phyloP scores from a whole-genome alignment of 2,797 vertebrate genomes.

The Vultur gryphus region DNA sequence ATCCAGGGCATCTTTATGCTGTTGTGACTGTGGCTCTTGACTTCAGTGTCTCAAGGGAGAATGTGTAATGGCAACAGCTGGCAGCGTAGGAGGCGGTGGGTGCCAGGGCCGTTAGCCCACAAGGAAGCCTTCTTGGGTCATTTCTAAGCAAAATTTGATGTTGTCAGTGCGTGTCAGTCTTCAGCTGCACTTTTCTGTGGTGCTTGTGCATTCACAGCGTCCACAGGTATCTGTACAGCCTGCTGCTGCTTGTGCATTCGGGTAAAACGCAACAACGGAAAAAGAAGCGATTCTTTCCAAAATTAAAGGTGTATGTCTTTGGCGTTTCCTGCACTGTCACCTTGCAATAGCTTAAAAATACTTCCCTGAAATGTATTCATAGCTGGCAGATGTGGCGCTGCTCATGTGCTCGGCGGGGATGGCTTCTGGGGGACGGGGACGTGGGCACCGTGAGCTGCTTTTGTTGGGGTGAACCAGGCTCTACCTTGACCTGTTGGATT shows the following conservation, averaged over 20 bases:
- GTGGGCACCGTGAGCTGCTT: rapidly evolving
- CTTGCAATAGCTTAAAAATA: not conserved
- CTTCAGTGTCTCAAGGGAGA: not conserved
- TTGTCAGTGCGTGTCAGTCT: not conserved
- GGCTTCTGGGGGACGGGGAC: rapidly evolving
- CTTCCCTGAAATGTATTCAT: not conserved
- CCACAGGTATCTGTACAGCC: not conserved
- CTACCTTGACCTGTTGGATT: not conserved
- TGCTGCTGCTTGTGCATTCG: rapidly evolving
- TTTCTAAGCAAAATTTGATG: not conserved
- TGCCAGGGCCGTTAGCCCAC: not conserved
- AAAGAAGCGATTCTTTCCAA: not conserved
- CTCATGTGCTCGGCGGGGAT: rapidly evolving
- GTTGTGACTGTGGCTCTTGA: not conserved
- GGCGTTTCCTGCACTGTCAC: not conserved
- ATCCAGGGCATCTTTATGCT: not conserved
- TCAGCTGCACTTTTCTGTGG: not conserved
- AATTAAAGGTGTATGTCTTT: not conserved
- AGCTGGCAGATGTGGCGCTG: not conserved
- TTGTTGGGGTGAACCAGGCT: rapidly evolving
- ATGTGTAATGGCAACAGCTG: not conserved
- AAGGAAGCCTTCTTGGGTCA: not conserved
- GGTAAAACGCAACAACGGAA: not conserved
- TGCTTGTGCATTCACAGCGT: rapidly evolving
- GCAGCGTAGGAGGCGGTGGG: not conserved